Evolutionary conservation across 2,113 vertebrate genomes (phyloP).

Genomic region (Arothron firmamentum): DNA sequence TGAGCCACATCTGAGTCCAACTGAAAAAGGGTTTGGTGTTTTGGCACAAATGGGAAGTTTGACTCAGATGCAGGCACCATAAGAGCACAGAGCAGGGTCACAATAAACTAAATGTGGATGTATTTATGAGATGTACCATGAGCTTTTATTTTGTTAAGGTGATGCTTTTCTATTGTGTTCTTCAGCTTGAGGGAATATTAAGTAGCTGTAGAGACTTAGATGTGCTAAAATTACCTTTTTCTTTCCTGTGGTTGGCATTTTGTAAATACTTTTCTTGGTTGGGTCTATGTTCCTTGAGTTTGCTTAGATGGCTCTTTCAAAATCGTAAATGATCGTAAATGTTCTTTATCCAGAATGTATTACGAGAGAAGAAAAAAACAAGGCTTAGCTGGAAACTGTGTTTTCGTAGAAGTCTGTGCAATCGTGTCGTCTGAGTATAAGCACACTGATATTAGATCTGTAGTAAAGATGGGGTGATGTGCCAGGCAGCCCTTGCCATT

Average conservation of each 20-base stretch:
- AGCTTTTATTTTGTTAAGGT: conserved; percentile 46
- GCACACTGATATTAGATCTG: conserved; percentile 56
- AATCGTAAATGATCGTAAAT: conserved; percentile 62
- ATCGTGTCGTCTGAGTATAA: conserved; percentile 63
- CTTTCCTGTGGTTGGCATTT: conserved; percentile 58
- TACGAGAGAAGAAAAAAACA: conserved; percentile 39
- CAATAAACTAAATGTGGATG: conserved; percentile 52
- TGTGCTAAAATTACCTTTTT: conserved; percentile 57
- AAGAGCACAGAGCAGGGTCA: conserved; percentile 55
- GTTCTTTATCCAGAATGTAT: conserved; percentile 69
- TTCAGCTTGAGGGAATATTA: conserved; percentile 31
- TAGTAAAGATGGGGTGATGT: conserved; percentile 18
- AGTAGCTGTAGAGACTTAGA: conserved; percentile 56
- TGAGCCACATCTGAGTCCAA: conserved; percentile 33
- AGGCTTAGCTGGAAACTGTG: conserved; percentile 53
- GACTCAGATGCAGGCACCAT: conserved; percentile 50
- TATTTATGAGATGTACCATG: conserved; percentile 37
- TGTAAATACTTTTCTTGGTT: conserved; percentile 62
- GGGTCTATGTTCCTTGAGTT: conserved; percentile 52
- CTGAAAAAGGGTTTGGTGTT: conserved; percentile 23
- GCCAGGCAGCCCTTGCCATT: conserved; percentile 24
- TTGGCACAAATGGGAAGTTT: conserved; percentile 12
- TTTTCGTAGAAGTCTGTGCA: conserved; percentile 64
- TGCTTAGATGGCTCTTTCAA: conserved; percentile 49
- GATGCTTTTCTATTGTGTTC: conserved; percentile 56